Evolutionary conservation across 1,140 invertebrate species (phyloP).

Genomic region (Leptinotarsa lineolata): DNA sequence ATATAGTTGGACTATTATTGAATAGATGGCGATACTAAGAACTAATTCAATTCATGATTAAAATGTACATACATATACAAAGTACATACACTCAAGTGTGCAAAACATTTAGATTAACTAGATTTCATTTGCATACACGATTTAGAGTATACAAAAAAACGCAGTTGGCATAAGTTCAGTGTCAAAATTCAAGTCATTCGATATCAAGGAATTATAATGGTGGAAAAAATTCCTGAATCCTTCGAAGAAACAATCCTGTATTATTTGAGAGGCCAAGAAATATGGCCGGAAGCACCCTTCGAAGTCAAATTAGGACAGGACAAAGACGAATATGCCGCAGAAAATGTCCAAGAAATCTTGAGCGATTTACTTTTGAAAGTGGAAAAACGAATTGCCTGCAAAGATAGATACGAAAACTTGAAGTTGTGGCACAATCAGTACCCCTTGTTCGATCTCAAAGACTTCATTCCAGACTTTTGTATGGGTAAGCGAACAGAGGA

Average conservation of each 20-base stretch:
- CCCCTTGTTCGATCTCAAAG: conserved; percentile 30
- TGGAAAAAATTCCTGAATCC: background rate
- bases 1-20: too few relatives aligned
- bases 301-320: background rate
- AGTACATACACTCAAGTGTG: too few relatives aligned
- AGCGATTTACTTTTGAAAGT: conserved; percentile 28
- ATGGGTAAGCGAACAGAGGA: conserved; percentile 27
- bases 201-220: background rate
- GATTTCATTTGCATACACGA: too few relatives aligned
- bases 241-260: conserved; percentile 17
- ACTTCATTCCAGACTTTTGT: conserved; percentile 29
- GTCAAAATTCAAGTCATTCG: background rate
- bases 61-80: too few relatives aligned
- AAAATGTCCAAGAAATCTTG: conserved; percentile 25
- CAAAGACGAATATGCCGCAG: background rate
- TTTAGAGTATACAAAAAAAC: background rate
- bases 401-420: conserved; percentile 31
- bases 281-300: background rate
- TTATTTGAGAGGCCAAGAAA: conserved; percentile 24
- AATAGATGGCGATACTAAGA: too few relatives aligned
- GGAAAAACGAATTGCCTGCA: conserved; percentile 21
- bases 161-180: background rate
- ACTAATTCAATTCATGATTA: too few relatives aligned
- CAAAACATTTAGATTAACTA: too few relatives aligned
- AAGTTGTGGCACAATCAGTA: conserved; percentile 34